These are phyloP conservation scores for Syrista parreyssii DNA, from an alignment of 2,888 invertebrate genomes.

Conservation along the genomic window DNA sequence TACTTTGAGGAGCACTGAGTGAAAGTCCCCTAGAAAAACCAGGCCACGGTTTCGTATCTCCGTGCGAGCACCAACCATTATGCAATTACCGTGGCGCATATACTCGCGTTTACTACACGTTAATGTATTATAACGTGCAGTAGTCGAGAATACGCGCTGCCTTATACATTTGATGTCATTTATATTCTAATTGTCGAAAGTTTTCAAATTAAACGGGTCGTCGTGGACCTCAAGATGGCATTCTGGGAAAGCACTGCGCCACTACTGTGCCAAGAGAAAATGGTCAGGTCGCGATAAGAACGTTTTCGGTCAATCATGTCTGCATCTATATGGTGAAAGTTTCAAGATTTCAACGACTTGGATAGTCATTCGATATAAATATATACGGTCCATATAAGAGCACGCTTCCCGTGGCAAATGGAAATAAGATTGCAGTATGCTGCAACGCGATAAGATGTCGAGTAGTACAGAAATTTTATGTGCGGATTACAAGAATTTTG, in stretches of 20 bases:
- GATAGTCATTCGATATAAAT: not conserved
- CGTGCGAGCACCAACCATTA: conserved; percentile 42
- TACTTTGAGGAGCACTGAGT: conserved; percentile 40
- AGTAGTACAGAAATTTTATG: not conserved
- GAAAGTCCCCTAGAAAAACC: conserved; percentile 55
- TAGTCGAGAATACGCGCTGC: not conserved
- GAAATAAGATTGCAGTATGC: not conserved
- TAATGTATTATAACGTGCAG: not conserved
- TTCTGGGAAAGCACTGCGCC: not conserved
- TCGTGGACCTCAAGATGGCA: not conserved
- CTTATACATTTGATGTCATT: conserved; percentile 32
- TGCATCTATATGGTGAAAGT: not conserved
- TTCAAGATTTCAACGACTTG: not conserved
- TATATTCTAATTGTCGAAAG: conserved; percentile 44
- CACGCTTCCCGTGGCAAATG: not conserved
- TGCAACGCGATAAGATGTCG: not conserved
- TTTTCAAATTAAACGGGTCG: conserved; percentile 22
- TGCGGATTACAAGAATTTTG: not conserved
- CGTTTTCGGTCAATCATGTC: not conserved
- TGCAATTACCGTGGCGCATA: conserved; percentile 41
- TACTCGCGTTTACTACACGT: not conserved
- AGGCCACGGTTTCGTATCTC: conserved; percentile 57
- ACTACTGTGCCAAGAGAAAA: not conserved
- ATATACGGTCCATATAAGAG: not conserved
- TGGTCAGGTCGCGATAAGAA: not conserved